Evolutionary conservation across 2,113 vertebrate genomes (phyloP), one percentile per base, ranked within the genome.

Genomic region (Vidua chalybeata): DNA sequence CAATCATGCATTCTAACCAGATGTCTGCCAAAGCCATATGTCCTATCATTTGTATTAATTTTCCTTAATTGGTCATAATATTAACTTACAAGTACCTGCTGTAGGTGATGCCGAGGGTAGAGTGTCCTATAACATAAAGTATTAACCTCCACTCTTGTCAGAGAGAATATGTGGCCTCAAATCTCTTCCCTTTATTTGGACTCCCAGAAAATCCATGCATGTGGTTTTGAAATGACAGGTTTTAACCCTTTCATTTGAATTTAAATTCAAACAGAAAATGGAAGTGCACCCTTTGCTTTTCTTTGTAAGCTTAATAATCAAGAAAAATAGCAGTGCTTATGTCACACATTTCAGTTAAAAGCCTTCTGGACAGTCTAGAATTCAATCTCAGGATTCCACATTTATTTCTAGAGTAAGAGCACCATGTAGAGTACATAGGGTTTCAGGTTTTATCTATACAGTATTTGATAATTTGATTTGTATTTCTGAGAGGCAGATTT

Each of bases 21-120:
- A 79, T 0, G 6, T 43, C 74, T 93, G 28, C 49, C 51, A 76
- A 26, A 82, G 23, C 87, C 93, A 87, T 84, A 95, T 96, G 95
- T 93, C 41, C 43, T 84, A 77, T 67, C 1, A 76, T 90, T 91
- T 89, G 24, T 83, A 87, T 87, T 96, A 8, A 87, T 93, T 89
- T 96, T 69, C 58, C 72, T 84, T 96, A 95, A 94, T 58, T 95
- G 85, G 68, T 90, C 59, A 63, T 92, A 58, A 85, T 84, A 80
- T 80, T 90, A 93, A 58, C 13, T 96, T 90, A 73, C 18, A 79
- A 90, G 66, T 79, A 83, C n/a, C 51, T 95, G 63, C n/a, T 90
- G 39, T 69, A 95, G 85, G 67, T 94, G 63, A 84, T 77, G 24
- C 30, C 88, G 63, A 83, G 55, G 63, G 24, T 83, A 88, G 21